Percentiles rank a stretch among this genome's conserved stretches.
Evolutionary conservation across 1,140 invertebrate genomes (phyloP).

Genomic region (Carcinoscorpius rotundicauda): DNA sequence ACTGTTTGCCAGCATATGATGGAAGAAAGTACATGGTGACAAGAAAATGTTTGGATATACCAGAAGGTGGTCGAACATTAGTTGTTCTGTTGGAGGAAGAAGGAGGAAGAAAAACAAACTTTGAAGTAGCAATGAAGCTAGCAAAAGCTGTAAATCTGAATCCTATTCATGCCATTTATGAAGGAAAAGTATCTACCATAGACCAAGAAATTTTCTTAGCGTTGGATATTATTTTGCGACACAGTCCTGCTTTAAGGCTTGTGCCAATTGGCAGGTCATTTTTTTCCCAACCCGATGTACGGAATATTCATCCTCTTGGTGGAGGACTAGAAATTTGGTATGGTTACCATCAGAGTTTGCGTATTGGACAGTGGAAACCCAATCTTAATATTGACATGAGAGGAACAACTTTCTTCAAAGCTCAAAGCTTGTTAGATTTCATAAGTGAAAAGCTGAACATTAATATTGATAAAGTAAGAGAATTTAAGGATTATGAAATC

Average conservation of each 20-base stretch:
- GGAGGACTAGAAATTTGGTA: slow-evolving; percentile 19
- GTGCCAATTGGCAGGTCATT: slow-evolving; percentile 20
- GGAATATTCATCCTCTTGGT: not conserved
- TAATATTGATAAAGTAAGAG: not conserved
- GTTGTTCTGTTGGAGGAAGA: no score
- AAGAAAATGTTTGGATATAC: no score
- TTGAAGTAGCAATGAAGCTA: no score
- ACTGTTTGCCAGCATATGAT: slow-evolving; percentile 10
- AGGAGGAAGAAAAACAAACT: no score
- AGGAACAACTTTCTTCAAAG: slow-evolving; percentile 16
- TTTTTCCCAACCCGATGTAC: slow-evolving; percentile 8
- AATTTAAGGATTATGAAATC: slow-evolving; percentile 9
- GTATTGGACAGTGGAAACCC: slow-evolving; percentile 18
- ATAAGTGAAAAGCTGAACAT: slow-evolving; percentile 8
- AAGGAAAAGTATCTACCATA: not conserved
- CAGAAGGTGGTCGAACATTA: no score
- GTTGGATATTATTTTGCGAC: slow-evolving; percentile 15
- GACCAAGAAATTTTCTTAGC: slow-evolving; percentile 17
- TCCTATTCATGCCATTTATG: slow-evolving; percentile 5
- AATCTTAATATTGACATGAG: slow-evolving; percentile 18
- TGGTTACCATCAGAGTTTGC: slow-evolving; percentile 16
- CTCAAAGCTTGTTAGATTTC: slow-evolving; percentile 10
- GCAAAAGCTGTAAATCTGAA: not conserved
- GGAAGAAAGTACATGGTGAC: not conserved
- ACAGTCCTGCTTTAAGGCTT: slow-evolving; percentile 11